Evolutionary conservation across 1,140 invertebrate species (phyloP).

Genomic region (Drosophila eugracilis): DNA sequence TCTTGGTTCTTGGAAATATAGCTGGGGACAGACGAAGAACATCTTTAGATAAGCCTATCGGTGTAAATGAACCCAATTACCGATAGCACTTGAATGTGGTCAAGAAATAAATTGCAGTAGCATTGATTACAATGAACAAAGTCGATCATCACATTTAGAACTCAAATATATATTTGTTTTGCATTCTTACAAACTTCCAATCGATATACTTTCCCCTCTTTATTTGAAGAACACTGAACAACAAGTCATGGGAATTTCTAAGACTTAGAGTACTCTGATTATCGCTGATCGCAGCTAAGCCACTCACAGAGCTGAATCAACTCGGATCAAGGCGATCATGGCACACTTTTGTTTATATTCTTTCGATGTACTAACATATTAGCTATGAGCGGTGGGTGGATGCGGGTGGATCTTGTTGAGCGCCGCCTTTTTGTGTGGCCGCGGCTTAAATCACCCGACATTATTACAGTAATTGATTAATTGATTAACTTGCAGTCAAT

Average conservation of each 20-base stretch:
- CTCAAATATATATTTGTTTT: too few relatives aligned
- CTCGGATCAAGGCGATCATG: slow-evolving; percentile 42
- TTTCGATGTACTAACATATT: too few relatives aligned
- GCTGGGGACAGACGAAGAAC: neutral
- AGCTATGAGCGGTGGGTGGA: slow-evolving; percentile 27
- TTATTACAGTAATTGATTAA: slow-evolving; percentile 75
- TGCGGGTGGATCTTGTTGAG: slow-evolving; percentile 18
- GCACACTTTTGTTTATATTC: slow-evolving; percentile 52
- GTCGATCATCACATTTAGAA: neutral
- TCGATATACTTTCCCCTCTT: too few relatives aligned
- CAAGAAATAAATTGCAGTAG: neutral
- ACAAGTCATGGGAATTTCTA: too few relatives aligned
- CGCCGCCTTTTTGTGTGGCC: slow-evolving; percentile 34
- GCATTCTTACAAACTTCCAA: too few relatives aligned
- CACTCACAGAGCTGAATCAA: too few relatives aligned
- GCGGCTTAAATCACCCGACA: slow-evolving; percentile 41
- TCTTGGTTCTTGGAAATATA: neutral
- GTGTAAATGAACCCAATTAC: slow-evolving; percentile 3
- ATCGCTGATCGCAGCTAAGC: too few relatives aligned
- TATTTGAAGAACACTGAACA: too few relatives aligned
- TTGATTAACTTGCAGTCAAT: slow-evolving; percentile 69
- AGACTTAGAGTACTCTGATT: too few relatives aligned
- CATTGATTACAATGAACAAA: too few relatives aligned
- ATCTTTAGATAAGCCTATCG: slow-evolving; percentile 1
- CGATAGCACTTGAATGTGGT: neutral